Evolutionary conservation across 1,140 invertebrate species (phyloP).

Genomic region (Saccostrea cuccullata): DNA sequence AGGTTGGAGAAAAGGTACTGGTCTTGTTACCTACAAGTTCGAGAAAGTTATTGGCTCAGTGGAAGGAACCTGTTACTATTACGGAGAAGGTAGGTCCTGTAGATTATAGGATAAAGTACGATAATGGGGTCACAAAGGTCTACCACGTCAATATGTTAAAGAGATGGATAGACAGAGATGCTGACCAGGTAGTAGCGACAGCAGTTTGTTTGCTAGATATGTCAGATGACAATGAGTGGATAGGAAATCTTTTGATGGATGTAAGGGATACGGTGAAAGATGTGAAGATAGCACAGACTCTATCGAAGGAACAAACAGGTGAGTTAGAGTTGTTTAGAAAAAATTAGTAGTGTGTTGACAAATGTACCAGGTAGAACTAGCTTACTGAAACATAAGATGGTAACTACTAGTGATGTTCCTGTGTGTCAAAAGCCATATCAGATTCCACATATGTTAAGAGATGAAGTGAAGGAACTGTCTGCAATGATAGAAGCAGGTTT

Average conservation of each 20-base stretch:
- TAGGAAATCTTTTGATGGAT: not conserved
- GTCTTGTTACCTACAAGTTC: not conserved
- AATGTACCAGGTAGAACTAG: not conserved
- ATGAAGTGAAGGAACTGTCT: slow-evolving; percentile 74
- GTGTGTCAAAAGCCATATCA: slow-evolving; percentile 22
- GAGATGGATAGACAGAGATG: too few species aligned
- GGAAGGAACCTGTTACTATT: not conserved
- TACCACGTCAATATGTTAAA: too few species aligned
- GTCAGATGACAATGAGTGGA: not conserved
- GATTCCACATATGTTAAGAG: slow-evolving; percentile 60
- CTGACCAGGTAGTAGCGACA: too few species aligned
- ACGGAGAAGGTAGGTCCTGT: not conserved
- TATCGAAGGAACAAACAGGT: not conserved
- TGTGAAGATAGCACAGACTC: not conserved
- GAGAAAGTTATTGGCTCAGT: not conserved
- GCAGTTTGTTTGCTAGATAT: not conserved
- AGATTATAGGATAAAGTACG: not conserved
- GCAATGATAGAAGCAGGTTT: slow-evolving; percentile 73
- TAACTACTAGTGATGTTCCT: slow-evolving; percentile 16
- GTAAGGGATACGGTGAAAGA: not conserved
- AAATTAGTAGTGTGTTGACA: not conserved
- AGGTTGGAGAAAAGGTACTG: not conserved
- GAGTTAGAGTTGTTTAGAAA: not conserved
- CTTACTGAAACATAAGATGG: not conserved
- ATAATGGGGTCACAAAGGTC: too few species aligned